phyloP scores from a whole-genome alignment of 1,140 invertebrate species.

The Drosophila lowei region DNA sequence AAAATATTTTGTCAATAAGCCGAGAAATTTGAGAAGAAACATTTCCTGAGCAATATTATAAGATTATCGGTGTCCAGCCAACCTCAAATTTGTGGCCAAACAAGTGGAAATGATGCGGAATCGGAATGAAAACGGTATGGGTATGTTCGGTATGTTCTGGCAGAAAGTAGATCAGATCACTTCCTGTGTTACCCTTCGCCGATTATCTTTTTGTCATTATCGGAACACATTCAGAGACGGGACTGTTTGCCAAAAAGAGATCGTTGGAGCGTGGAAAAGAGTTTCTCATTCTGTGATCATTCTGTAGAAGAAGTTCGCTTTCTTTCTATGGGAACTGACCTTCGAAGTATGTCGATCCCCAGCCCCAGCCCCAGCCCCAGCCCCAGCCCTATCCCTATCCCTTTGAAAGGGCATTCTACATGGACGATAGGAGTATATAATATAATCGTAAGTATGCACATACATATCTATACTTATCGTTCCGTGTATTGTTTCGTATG shows the following conservation, averaged over 20 bases:
- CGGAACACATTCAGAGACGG: constrained; percentile 18
- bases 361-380: no score
- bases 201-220: constrained; percentile 69
- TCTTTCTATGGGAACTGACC: constrained; percentile 7
- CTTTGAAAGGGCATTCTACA: background rate
- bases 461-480: constrained; percentile 3
- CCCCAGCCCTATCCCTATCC: background rate
- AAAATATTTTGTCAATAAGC: constrained; percentile 46
- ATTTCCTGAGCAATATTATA: constrained; percentile 52
- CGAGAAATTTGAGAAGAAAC: constrained; percentile 53
- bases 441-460: no score
- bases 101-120: constrained; percentile 61
- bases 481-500: constrained; percentile 33
- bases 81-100: constrained; percentile 71
- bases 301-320: no score
- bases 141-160: background rate
- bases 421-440: no score
- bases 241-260: constrained; percentile 60
- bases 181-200: constrained; percentile 38
- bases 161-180: constrained; percentile 17
- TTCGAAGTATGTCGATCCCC: no score
- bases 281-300: constrained; percentile 25
- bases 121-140: background rate
- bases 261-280: constrained; percentile 59
- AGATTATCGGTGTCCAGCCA: constrained; percentile 52